Base-by-base conservation (phyloP, 2,888 invertebrate species). In the Oligia latruncula region DNA sequence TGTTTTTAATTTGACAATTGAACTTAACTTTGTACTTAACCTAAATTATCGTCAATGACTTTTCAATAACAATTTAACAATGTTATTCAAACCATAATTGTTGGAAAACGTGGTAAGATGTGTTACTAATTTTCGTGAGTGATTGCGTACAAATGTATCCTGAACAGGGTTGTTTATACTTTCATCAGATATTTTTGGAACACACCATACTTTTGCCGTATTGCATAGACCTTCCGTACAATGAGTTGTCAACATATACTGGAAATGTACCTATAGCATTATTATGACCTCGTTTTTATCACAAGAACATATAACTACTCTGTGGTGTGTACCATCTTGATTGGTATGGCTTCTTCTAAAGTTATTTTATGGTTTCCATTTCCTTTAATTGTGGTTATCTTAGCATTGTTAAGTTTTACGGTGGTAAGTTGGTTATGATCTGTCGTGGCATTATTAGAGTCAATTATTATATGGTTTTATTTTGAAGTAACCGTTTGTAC, bases 281-380 rank as follows among this genome's bases (percentile, higher is more conserved):
- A 79, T 17, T 40, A n/a, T 70, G 23, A 9, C 11, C 52, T 78
- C 15, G 6, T 15, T 9, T 29, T 2, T 29, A 62, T 11, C 62
- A 15, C 6, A 29, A 15, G 6, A 29, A 29, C 15, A 62, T 62
- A 62, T 62, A 29, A 62, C 29, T 29, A 62, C 62, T 29, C 62
- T 62, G 62, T 29, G 6, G 8, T 62, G 65, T 58, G 52, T 64
- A 49, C 46, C 20, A 68, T 66, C 40, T 74, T 76, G 74, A 79
- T 85, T 77, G 73, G 72, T 73, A 74, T 72, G 70, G 77, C 64
- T 77, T 73, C 70, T 77, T 29, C 23, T 85, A 65, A 74, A 68
- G 52, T 67, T 68, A 72, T 74, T 85, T 85, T 79, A 85, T 80
- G n/a, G 65, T 71, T 83, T 86, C 83, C 86, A 55, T 79, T 86